Percentiles rank a stretch among this genome's conserved stretches.
Evolutionary conservation across 2,888 invertebrate genomes (phyloP).

Genomic region (Oligia fasciuncula): DNA sequence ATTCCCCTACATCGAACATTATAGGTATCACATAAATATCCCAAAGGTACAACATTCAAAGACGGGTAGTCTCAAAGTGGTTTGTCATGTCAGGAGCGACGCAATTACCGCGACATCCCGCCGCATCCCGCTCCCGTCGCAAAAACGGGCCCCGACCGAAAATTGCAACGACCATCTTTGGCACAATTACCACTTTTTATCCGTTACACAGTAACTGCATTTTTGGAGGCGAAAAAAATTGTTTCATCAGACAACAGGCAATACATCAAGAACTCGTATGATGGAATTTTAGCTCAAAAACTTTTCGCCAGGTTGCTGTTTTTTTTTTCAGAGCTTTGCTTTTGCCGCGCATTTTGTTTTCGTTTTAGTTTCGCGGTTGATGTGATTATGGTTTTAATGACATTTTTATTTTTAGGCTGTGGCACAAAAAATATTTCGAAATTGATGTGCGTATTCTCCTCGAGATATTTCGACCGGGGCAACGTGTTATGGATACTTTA

Average conservation of each 20-base stretch:
- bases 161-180: slow-evolving; percentile 81
- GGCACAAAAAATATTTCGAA: slow-evolving; percentile 10
- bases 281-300: slow-evolving; percentile 63
- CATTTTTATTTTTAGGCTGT: slow-evolving; percentile 49
- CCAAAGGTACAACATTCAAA: slow-evolving; percentile 62
- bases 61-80: slow-evolving; percentile 66
- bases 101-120: slow-evolving; percentile 76
- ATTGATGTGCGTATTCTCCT: slow-evolving; percentile 27
- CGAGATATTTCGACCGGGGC: background rate
- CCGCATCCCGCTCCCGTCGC: slow-evolving; percentile 58
- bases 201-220: slow-evolving; percentile 77
- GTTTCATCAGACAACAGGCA: slow-evolving; percentile 66
- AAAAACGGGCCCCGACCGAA: slow-evolving; percentile 81
- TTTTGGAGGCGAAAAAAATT: slow-evolving; percentile 70
- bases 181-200: slow-evolving; percentile 84
- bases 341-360: slow-evolving; percentile 44
- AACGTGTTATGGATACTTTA: slow-evolving; percentile 9
- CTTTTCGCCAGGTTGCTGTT: slow-evolving; percentile 47
- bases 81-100: slow-evolving; percentile 65
- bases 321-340: slow-evolving; percentile 27
- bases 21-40: slow-evolving; percentile 52
- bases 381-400: slow-evolving; percentile 57
- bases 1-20: background rate
- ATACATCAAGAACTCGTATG: slow-evolving; percentile 65
- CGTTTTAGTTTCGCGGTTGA: slow-evolving; percentile 45